Percentiles rank a stretch among this genome's conserved stretches.
phyloP scores from a whole-genome alignment of 2,888 invertebrate species.

The Ichneumon xanthorius region DNA sequence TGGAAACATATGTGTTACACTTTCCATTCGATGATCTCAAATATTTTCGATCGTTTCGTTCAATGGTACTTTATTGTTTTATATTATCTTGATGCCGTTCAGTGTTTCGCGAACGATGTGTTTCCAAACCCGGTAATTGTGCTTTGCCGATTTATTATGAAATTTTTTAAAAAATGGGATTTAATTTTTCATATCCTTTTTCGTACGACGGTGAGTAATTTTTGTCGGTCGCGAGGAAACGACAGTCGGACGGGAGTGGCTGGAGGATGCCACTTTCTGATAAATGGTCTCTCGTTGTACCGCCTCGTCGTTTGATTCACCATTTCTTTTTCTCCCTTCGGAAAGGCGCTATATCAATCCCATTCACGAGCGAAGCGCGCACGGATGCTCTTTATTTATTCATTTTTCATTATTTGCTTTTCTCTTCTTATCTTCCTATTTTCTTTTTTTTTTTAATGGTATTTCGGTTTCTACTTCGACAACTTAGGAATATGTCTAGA shows the following conservation, averaged over 20 bases:
- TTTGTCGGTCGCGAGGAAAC: neutral
- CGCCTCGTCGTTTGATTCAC: neutral
- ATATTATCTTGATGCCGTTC: too few species aligned
- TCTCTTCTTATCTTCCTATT: neutral
- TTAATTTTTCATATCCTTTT: neutral
- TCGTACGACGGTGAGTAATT: neutral
- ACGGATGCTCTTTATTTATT: neutral
- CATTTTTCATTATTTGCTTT: slow-evolving; percentile 2
- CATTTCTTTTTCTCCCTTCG: neutral
- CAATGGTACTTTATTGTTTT: too few species aligned
- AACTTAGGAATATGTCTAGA: slow-evolving; percentile 35
- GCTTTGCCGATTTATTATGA: neutral
- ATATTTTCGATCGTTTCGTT: neutral
- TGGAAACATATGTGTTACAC: neutral
- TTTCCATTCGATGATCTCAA: neutral
- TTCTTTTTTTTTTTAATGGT: neutral
- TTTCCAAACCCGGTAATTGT: neutral
- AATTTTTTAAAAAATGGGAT: neutral
- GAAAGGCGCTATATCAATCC: slow-evolving; percentile 16
- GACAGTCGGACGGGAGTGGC: neutral
- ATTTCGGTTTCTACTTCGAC: neutral
- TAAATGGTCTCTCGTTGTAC: slow-evolving; percentile 30
- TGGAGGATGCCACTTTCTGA: slow-evolving; percentile 27
- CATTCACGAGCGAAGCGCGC: slow-evolving; percentile 4
- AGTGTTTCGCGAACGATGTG: neutral